Conservation (phyloP, 2,888 invertebrate species). For the Micoletzkya japonica region DNA sequence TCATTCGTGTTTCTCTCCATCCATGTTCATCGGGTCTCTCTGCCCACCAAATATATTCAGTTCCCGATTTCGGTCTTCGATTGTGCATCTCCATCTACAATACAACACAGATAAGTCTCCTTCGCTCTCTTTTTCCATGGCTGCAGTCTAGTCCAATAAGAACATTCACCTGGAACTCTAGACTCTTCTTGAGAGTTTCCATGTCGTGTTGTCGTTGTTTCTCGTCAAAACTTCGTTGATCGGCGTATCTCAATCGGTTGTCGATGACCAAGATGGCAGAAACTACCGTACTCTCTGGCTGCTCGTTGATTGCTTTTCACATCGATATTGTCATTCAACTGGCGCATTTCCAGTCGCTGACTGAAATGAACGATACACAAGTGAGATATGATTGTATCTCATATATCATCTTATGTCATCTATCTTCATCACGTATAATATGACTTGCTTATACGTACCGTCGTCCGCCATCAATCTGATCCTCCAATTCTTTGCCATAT, state of each 20-base stretch:
- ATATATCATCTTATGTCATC: no score
- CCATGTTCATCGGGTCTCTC: constrained; percentile 50
- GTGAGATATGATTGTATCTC: no score
- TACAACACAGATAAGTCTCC: no score
- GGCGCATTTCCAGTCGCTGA: constrained; percentile 34
- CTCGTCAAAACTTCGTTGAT: constrained; percentile 35
- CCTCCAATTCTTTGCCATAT: constrained; percentile 37
- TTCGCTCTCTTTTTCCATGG: neutral
- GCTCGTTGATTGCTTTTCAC: constrained; percentile 43
- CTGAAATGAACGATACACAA: no score
- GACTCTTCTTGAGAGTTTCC: constrained; percentile 37
- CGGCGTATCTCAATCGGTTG: constrained; percentile 35
- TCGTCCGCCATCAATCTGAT: constrained; percentile 31
- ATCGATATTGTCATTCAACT: constrained; percentile 42
- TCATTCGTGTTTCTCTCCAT: constrained; percentile 45
- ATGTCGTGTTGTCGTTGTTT: constrained; percentile 36
- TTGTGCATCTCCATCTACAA: constrained; percentile 21
- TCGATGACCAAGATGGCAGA: neutral
- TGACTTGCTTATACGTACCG: neutral
- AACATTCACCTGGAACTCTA: constrained; percentile 37
- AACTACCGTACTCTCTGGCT: constrained; percentile 35
- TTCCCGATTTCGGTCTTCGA: neutral
- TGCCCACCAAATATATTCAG: constrained; percentile 41
- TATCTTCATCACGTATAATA: no score
- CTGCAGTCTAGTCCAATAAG: neutral